These are phyloP conservation scores for Epicauta chinensis DNA, from an alignment of 1,140 invertebrate genomes.

Conservation along the genomic window DNA sequence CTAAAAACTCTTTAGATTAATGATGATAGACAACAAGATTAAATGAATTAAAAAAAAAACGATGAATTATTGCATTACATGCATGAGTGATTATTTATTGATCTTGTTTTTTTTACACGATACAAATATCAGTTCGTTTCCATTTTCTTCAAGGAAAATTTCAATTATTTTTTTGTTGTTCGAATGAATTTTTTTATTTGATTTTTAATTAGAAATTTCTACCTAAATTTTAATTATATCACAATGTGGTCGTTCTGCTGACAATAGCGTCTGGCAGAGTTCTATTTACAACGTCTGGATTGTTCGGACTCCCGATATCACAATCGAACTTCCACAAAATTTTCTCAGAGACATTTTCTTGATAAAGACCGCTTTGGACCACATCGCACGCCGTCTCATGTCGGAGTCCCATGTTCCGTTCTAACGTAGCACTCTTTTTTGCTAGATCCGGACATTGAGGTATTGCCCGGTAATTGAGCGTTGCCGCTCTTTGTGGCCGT, in stretches of 20 bases:
- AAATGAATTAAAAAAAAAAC: background rate
- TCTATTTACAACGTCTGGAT: conserved; percentile 38
- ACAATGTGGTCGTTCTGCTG: conserved; percentile 41
- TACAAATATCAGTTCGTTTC: conserved; percentile 19
- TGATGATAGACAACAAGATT: background rate
- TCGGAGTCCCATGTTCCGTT: conserved; percentile 10
- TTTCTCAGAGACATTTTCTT: conserved; percentile 29
- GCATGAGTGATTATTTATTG: background rate
- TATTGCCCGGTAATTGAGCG: conserved; percentile 34
- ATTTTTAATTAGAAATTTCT: conserved; percentile 18
- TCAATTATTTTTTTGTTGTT: background rate
- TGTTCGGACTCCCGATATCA: conserved; percentile 38
- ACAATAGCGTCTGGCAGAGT: conserved; percentile 36
- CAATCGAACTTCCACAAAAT: conserved; percentile 43
- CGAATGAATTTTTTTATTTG: too few relatives aligned
- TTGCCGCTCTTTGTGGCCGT: conserved; percentile 26
- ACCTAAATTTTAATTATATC: conserved; percentile 30
- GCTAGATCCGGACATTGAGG: conserved; percentile 30
- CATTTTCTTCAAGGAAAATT: conserved; percentile 2
- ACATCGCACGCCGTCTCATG: conserved; percentile 24
- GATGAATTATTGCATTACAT: background rate
- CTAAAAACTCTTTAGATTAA: background rate
- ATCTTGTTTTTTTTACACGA: background rate
- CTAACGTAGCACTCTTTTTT: conserved; percentile 31
- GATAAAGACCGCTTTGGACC: conserved; percentile 26